Evolutionary conservation across 2,888 invertebrate genomes (phyloP), one percentile per base, ranked within the genome.

Genomic region (Slavum lentiscoides): DNA sequence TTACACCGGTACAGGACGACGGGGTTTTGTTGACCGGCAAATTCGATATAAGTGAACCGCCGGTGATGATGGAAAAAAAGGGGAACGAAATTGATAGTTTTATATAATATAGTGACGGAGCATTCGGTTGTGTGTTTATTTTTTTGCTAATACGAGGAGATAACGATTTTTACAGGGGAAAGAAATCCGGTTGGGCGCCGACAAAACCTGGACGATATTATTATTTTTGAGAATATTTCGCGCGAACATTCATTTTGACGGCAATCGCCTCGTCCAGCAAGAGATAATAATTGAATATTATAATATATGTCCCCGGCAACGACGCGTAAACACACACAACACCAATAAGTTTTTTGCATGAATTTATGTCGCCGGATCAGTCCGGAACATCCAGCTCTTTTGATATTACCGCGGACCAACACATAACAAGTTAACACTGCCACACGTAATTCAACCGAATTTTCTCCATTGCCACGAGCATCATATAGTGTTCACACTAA

Each of bases 331-430:
- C 4, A 17, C 7, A 5, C 3, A n/a, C 13, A 30, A 1, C 19
- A 23, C n/a, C 37, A 68, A 76, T 76, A 77, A 69, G 76, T 77
- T 77, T 68, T 23, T 30, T 4, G 30, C 30, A 37, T 77, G 1
- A 77, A 77, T 77, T 77, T 77, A 77, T 69, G 61, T 69, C 76
- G 23, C 9, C 49, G 68, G 68, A 76, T 76, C 69, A 69, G 61
- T 69, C 76, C 61, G 61, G 61, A 77, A 77, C 76, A 69, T 30
- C 76, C 61, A 69, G 76, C 37, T 77, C 61, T 69, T 68, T 30
- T 30, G 30, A 30, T 30, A 4, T 30, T 30, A 4, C 30, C 30
- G n/a, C n/a, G n/a, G n/a, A n/a, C n/a, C n/a, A n/a, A n/a, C n/a
- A n/a, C n/a, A n/a, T n/a, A n/a, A n/a, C n/a, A n/a, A n/a, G n/a